phyloP scores from a whole-genome alignment of 2,797 vertebrate species.

The Schizopygopsis malacanthus region DNA sequence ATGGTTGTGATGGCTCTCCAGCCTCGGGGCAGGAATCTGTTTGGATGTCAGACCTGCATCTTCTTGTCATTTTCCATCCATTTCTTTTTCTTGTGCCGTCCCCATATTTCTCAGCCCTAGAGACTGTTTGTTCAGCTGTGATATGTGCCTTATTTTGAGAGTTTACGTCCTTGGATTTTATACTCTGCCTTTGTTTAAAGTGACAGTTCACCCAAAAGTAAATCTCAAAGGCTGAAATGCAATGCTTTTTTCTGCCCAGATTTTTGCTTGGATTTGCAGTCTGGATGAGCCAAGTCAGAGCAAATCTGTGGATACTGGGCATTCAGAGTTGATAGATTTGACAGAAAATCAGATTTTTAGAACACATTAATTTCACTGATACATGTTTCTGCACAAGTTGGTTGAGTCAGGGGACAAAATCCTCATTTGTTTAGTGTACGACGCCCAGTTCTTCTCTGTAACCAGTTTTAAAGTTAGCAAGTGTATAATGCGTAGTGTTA shows the following conservation, averaged over 20 bases:
- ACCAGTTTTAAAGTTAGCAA: neutral
- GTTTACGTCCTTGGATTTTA: neutral
- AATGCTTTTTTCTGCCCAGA: neutral
- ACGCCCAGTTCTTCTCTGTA: neutral
- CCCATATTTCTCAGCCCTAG: constrained; percentile 24
- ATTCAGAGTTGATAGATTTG: neutral
- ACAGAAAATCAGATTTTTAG: neutral
- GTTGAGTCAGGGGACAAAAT: neutral
- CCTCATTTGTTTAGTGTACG: neutral
- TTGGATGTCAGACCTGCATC: constrained; percentile 58
- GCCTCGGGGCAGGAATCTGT: constrained; percentile 62
- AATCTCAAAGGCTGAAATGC: neutral
- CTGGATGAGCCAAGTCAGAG: neutral
- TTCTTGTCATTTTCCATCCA: constrained; percentile 31
- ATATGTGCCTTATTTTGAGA: constrained; percentile 4
- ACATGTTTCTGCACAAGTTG: neutral
- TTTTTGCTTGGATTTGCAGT: neutral
- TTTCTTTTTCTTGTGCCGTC: constrained; percentile 17
- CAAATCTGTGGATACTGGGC: neutral
- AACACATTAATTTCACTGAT: neutral
- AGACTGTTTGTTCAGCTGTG: constrained; percentile 33
- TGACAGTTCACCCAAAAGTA: neutral
- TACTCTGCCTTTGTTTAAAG: constrained; percentile 5
- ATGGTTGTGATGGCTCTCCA: constrained; percentile 63
- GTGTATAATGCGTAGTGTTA: neutral